These are phyloP conservation scores for Hydractinia echinata DNA, from an alignment of 30 jellyfish, hydroid and myxozoan species.

Conservation along the genomic window DNA sequence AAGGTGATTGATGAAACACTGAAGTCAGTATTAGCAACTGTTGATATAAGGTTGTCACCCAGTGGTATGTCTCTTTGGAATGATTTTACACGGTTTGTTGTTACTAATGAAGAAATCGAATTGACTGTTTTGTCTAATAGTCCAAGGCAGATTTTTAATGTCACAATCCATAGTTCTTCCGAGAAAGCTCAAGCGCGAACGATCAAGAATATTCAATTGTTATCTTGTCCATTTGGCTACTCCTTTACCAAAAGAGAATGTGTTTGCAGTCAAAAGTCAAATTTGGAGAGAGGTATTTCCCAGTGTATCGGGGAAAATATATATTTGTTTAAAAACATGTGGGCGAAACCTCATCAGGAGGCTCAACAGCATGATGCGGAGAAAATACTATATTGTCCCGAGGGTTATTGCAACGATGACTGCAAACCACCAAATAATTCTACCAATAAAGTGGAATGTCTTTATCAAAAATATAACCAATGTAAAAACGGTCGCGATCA, in stretches of 20 bases:
- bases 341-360: conserved; percentile 21
- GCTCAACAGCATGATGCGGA: background rate
- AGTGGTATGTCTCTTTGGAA: background rate
- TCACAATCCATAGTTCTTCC: background rate
- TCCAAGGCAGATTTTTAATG: background rate
- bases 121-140: background rate
- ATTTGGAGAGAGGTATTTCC: background rate
- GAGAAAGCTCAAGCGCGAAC: background rate
- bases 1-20: conserved; percentile 1
- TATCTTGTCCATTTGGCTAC: conserved; percentile 23
- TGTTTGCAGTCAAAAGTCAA: background rate
- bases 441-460: background rate
- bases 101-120: background rate
- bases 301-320: conserved; percentile 9
- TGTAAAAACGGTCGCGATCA: conserved; percentile 22
- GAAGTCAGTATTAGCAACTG: conserved; percentile 1
- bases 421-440: background rate
- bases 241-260: background rate
- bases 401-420: background rate
- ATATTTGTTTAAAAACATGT: conserved; percentile 4
- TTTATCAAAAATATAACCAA: background rate
- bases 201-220: background rate
- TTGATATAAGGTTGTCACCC: background rate
- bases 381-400: conserved; percentile 4
- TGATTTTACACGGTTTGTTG: background rate